A percentile compares a stretch with the other conserved stretches of the same genome.
Evolutionary conservation across 2,797 vertebrate species (phyloP).

Genomic region (Decapterus maruadsi): DNA sequence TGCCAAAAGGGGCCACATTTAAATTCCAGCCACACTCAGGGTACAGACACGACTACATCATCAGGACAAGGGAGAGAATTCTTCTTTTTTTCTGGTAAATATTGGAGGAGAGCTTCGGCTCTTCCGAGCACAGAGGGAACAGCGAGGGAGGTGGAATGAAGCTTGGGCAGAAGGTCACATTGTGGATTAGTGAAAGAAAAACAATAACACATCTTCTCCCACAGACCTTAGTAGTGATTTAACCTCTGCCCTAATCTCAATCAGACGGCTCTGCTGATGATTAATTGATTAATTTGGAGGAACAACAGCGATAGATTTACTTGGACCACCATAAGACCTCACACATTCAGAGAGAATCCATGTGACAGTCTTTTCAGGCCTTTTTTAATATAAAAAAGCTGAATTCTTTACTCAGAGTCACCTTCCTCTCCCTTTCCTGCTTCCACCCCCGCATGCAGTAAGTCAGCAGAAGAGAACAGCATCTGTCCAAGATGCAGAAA

Average conservation of each 20-base stretch:
- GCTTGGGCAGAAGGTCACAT: constrained; percentile 36
- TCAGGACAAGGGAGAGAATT: constrained; percentile 52
- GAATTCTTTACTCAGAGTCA: constrained; percentile 45
- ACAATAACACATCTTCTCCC: constrained; percentile 42
- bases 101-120: constrained; percentile 26
- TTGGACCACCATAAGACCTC: constrained; percentile 8
- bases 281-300: constrained; percentile 58
- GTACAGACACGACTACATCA: constrained; percentile 55
- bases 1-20: constrained; percentile 48
- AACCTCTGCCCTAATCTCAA: constrained; percentile 38
- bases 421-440: constrained; percentile 36
- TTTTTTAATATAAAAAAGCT: background rate
- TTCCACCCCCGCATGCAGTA: constrained; percentile 46
- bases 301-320: constrained; percentile 36
- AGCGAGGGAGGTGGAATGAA: constrained; percentile 17
- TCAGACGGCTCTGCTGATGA: constrained; percentile 27
- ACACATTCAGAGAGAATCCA: background rate
- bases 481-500: constrained; percentile 53
- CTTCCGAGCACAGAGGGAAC: constrained; percentile 8
- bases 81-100: constrained; percentile 56
- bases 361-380: constrained; percentile 5
- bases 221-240: constrained; percentile 36
- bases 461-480: constrained; percentile 33
- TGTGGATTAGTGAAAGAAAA: constrained; percentile 46
- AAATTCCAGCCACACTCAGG: constrained; percentile 62